Evolutionary conservation across 2,797 vertebrate genomes (phyloP).

Genomic region (Eurystomus glaucurus): DNA sequence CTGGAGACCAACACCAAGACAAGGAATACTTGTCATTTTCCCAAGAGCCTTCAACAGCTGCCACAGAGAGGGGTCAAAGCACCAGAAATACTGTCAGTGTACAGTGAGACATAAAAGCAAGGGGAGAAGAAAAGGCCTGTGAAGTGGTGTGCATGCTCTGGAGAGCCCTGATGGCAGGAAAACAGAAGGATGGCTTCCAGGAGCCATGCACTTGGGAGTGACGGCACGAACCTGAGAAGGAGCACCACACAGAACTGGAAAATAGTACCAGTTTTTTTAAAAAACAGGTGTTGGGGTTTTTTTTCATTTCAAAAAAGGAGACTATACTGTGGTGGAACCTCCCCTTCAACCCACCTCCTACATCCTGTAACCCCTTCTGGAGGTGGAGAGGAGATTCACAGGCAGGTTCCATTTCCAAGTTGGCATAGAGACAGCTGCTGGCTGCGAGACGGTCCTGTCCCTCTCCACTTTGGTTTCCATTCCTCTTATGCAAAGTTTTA

Average conservation of each 20-base stretch:
- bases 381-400: neutral
- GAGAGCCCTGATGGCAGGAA: neutral
- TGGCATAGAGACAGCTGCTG: neutral
- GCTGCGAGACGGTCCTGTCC: neutral
- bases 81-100: neutral
- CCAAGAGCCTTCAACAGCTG: neutral
- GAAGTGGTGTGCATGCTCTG: neutral
- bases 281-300: neutral
- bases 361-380: neutral
- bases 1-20: neutral
- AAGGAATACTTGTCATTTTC: neutral
- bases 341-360: neutral
- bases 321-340: neutral
- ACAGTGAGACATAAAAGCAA: neutral
- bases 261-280: neutral
- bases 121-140: neutral
- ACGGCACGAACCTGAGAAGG: neutral
- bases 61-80: neutral
- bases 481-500: neutral
- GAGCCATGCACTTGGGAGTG: neutral
- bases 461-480: neutral
- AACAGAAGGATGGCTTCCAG: neutral
- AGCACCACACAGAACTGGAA: neutral
- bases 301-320: neutral
- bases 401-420: neutral